A percentile compares a stretch with the other conserved stretches of the same genome.
Conservation (phyloP, 2,888 invertebrate genomes). For the Drosophila barbarae region DNA sequence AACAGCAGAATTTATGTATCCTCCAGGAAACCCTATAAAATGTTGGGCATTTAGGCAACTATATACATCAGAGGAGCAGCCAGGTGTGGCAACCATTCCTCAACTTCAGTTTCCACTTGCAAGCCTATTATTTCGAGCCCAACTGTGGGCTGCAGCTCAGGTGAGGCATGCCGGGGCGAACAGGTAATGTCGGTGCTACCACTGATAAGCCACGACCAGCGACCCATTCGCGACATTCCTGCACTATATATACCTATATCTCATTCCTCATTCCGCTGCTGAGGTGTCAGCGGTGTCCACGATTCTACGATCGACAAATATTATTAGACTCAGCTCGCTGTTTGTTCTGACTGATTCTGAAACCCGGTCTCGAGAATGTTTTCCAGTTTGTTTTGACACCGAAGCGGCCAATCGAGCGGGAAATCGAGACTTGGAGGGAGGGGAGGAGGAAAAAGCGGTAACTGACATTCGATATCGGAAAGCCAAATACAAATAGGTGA, state of each 20-base stretch:
- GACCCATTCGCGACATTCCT: conserved; percentile 39
- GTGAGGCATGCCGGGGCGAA: conserved; percentile 10
- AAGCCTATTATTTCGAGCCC: conserved; percentile 2
- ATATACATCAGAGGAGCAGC: conserved; percentile 1
- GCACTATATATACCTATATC: conserved; percentile 14
- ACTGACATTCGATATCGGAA: conserved; percentile 30
- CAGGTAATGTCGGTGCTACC: conserved; percentile 24
- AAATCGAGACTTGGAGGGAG: conserved; percentile 15
- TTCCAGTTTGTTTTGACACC: conserved; percentile 38
- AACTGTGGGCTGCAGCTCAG: conserved; percentile 3
- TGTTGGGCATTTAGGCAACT: not conserved
- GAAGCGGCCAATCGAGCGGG: conserved; percentile 29
- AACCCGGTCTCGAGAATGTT: conserved; percentile 18
- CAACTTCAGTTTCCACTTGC: not conserved
- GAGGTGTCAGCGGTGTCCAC: conserved; percentile 25
- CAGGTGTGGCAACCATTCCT: conserved; percentile 1
- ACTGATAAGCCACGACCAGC: conserved; percentile 30
- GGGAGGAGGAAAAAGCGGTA: conserved; percentile 4
- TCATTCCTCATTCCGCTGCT: conserved; percentile 15
- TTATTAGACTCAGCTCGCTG: conserved; percentile 19
- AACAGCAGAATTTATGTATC: not conserved
- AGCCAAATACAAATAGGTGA: conserved; percentile 33
- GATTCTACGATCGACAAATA: conserved; percentile 39
- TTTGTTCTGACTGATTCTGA: conserved; percentile 29
- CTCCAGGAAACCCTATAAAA: not conserved